phyloP scores from a whole-genome alignment of 2,888 invertebrate genomes.

The Pasiphila rectangulata region DNA sequence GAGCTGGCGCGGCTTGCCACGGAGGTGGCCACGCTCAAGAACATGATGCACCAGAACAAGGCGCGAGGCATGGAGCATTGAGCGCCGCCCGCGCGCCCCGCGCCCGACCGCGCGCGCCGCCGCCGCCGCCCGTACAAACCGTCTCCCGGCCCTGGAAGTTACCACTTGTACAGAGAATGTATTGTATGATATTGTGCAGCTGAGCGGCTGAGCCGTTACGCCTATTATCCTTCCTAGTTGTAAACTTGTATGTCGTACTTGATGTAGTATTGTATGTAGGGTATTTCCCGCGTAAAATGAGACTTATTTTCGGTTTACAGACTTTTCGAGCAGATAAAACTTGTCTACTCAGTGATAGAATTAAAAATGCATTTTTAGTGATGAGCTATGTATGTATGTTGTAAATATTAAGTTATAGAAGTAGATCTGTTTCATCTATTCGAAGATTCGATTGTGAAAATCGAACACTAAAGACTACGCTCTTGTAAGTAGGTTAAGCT shows the following conservation, averaged over 20 bases:
- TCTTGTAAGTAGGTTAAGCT: conserved; percentile 68
- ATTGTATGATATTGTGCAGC: conserved; percentile 74
- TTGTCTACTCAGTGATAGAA: conserved; percentile 78
- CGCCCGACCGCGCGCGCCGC: conserved; percentile 39
- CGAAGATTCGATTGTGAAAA: conserved; percentile 75
- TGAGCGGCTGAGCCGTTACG: conserved; percentile 71
- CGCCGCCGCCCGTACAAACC: conserved; percentile 60
- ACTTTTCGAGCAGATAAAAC: conserved; percentile 80
- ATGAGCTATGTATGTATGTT: conserved; percentile 73
- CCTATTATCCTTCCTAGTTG: conserved; percentile 76
- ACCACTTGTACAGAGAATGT: conserved; percentile 73
- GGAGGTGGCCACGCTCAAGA: conserved; percentile 94
- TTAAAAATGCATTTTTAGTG: conserved; percentile 79
- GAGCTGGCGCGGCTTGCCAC: conserved; percentile 93
- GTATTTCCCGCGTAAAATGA: conserved; percentile 54
- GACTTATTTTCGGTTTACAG: conserved; percentile 70
- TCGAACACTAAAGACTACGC: conserved; percentile 79
- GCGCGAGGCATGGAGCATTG: conserved; percentile 72
- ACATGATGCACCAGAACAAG: conserved; percentile 86
- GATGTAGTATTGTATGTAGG: conserved; percentile 53
- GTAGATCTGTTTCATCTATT: conserved; percentile 81
- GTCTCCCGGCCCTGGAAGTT: conserved; percentile 70
- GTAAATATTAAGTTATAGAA: conserved; percentile 63
- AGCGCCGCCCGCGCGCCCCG: conserved; percentile 48
- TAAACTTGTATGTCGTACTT: conserved; percentile 56